Conservation (phyloP, 2,113 vertebrate species). For the Ranitomeya imitator region DNA sequence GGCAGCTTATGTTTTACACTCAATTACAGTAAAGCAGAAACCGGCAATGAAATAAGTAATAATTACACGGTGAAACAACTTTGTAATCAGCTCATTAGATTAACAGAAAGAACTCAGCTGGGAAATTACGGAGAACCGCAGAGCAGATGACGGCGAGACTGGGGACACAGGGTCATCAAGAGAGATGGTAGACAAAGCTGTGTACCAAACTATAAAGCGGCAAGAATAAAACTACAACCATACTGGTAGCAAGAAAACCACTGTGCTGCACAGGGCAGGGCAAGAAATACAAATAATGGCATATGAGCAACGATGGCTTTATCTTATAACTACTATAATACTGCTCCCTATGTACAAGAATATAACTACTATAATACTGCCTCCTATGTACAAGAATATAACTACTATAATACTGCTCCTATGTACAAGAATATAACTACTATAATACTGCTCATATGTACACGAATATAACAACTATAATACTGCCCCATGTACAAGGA, state of each 20-base stretch:
- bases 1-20: not conserved
- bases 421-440: no score
- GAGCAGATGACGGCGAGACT: not conserved
- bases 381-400: conserved; percentile 2
- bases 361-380: not conserved
- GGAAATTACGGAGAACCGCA: not conserved
- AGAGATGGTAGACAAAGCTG: not conserved
- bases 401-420: not conserved
- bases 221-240: not conserved
- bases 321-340: not conserved
- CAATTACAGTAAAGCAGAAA: conserved; percentile 2
- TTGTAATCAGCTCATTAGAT: not conserved
- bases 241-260: not conserved
- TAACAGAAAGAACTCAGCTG: not conserved
- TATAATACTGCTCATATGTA: no score
- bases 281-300: no score
- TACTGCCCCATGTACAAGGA: not conserved
- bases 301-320: no score
- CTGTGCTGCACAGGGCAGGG: no score
- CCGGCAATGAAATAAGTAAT: not conserved
- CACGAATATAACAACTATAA: no score
- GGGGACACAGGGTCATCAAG: not conserved
- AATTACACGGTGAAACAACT: not conserved
- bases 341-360: no score
- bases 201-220: not conserved